A percentile compares a stretch with the other conserved stretches of the same genome.
phyloP scores from a whole-genome alignment of 1,140 invertebrate species.

The Drosophila leontia region DNA sequence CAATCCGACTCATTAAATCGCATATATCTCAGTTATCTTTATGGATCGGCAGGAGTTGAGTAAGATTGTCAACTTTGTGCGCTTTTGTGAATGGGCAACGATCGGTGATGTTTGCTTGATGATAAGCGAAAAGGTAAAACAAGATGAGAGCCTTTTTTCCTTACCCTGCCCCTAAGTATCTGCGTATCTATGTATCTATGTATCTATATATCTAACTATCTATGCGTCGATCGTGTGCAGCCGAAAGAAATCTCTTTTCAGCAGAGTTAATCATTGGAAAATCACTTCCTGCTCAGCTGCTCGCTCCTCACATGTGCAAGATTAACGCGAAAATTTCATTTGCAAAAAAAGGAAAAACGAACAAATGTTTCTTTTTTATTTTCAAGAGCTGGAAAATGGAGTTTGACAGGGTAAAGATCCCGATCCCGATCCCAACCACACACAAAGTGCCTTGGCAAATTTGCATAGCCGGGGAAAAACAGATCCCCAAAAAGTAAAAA shows the following conservation, averaged over 20 bases:
- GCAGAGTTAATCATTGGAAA: constrained; percentile 81
- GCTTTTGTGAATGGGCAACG: constrained; percentile 71
- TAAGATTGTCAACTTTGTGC: constrained; percentile 75
- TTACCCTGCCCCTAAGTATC: constrained; percentile 1
- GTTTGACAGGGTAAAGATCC: constrained; percentile 16
- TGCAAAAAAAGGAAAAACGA: constrained; percentile 22
- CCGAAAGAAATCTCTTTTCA: constrained; percentile 63
- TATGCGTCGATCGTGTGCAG: constrained; percentile 48
- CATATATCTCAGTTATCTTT: constrained; percentile 80
- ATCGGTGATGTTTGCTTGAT: constrained; percentile 68
- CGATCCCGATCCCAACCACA: constrained; percentile 41
- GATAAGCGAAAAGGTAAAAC: constrained; percentile 61
- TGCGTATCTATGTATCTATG: constrained; percentile 18
- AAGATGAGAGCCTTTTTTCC: constrained; percentile 33
- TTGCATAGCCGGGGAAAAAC: constrained; percentile 55
- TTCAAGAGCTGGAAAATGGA: constrained; percentile 39
- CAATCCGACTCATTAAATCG: constrained; percentile 64
- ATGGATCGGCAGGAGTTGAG: constrained; percentile 73
- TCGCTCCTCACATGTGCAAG: constrained; percentile 45
- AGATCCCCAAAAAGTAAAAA: constrained; percentile 50
- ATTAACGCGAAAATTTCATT: constrained; percentile 78
- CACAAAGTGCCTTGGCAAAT: constrained; percentile 67
- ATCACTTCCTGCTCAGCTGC: constrained; percentile 77
- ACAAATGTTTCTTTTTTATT: constrained; percentile 37
- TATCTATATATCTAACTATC: constrained; percentile 49